A percentile compares a stretch with the other conserved stretches of the same genome.
These are phyloP conservation scores for Harpegnathos saltator DNA, from an alignment of 1,140 invertebrate genomes.

Conservation along the genomic window DNA sequence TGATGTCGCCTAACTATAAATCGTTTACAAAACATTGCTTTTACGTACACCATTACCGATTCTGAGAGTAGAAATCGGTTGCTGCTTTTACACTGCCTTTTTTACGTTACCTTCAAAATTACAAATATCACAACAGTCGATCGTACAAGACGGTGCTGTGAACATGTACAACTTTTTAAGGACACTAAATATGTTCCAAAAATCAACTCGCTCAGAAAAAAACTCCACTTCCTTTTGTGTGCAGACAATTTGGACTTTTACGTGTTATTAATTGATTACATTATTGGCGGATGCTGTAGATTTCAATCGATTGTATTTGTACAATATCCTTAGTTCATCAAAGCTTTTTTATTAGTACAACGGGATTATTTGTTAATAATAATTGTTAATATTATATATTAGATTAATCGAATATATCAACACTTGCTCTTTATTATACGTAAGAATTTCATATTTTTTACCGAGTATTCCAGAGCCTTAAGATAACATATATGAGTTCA, in stretches of 20 bases:
- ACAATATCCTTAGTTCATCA: slow-evolving; percentile 32
- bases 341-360: slow-evolving; percentile 28
- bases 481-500: slow-evolving; percentile 64
- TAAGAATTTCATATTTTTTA: slow-evolving; percentile 28
- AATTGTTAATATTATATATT: slow-evolving; percentile 21
- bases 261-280: slow-evolving; percentile 46
- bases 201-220: slow-evolving; percentile 23
- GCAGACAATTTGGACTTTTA: slow-evolving; percentile 31
- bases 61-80: slow-evolving; percentile 25
- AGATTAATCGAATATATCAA: neutral
- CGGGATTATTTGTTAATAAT: slow-evolving; percentile 11
- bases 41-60: slow-evolving; percentile 13
- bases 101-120: slow-evolving; percentile 18
- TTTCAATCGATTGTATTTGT: slow-evolving; percentile 11
- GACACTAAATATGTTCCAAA: slow-evolving; percentile 41
- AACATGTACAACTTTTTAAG: slow-evolving; percentile 34
- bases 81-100: neutral
- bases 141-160: slow-evolving; percentile 17
- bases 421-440: slow-evolving; percentile 19
- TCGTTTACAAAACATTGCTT: slow-evolving; percentile 52
- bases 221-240: neutral
- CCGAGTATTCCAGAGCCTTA: slow-evolving; percentile 56
- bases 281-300: slow-evolving; percentile 37
- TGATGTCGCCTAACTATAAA: slow-evolving; percentile 34
- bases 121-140: slow-evolving; percentile 25